Evolutionary conservation across 2,797 vertebrate genomes (phyloP).

Genomic region (Monodelphis domestica): DNA sequence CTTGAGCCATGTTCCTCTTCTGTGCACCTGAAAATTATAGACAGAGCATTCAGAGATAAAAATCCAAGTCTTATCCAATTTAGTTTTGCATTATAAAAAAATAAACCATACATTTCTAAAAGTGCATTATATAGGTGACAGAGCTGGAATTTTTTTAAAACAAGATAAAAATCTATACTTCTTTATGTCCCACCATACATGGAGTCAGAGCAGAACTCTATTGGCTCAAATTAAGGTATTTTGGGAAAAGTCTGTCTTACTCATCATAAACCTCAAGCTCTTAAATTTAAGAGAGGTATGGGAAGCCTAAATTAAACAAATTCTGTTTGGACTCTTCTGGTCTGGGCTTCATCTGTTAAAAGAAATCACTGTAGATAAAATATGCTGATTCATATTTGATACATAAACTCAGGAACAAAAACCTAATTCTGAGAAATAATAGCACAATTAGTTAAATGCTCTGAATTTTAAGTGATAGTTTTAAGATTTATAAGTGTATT

Average conservation of each 20-base stretch:
- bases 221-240: background rate
- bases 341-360: background rate
- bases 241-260: background rate
- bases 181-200: background rate
- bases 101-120: background rate
- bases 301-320: background rate
- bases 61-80: background rate
- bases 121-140: background rate
- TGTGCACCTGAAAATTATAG: conserved; percentile 83
- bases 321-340: background rate
- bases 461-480: too few species aligned
- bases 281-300: background rate
- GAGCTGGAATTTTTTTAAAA: background rate
- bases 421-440: too few species aligned
- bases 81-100: background rate
- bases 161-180: background rate
- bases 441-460: too few species aligned
- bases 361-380: too few species aligned
- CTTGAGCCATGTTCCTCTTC: conserved; percentile 92
- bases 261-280: background rate
- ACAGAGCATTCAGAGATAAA: background rate
- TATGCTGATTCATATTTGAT: too few species aligned
- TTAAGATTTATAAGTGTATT: too few species aligned
- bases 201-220: background rate
- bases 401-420: too few species aligned